Conservation (phyloP, 2,888 invertebrate species). For the Callyntrura sp. region DNA sequence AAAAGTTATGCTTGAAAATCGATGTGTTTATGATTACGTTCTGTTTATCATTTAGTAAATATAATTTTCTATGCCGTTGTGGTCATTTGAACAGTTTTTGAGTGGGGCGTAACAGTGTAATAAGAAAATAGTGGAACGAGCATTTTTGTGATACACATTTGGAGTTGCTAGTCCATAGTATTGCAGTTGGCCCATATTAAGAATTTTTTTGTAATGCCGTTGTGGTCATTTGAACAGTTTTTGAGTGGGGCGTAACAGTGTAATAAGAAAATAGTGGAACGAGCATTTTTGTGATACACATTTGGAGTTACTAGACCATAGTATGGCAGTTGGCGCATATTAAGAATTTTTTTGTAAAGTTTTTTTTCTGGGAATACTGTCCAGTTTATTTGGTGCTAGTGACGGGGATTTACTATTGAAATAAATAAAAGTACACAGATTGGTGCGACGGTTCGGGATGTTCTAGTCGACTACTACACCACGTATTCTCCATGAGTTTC, state of each 20-base stretch:
- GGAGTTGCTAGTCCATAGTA: not conserved
- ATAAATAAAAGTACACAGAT: not conserved
- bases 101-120: not conserved
- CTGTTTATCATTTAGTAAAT: constrained; percentile 10
- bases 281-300: not conserved
- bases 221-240: constrained; percentile 3
- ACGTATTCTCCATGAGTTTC: not conserved
- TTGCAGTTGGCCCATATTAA: not conserved
- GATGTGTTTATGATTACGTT: not conserved
- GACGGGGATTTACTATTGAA: not conserved
- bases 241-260: not conserved
- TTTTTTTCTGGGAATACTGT: not conserved
- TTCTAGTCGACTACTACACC: not conserved
- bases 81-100: constrained; percentile 7
- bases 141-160: not conserved
- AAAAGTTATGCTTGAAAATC: constrained; percentile 23
- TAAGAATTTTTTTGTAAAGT: not conserved
- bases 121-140: not conserved
- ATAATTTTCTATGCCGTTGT: not conserved
- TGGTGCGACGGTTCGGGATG: not conserved
- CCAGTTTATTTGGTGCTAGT: not conserved
- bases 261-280: not conserved
- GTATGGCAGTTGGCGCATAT: not conserved
- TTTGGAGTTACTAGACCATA: not conserved
- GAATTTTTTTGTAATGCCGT: not conserved